phyloP scores from a whole-genome alignment of 2,113 vertebrate genomes.

The Corythornis vintsioides region DNA sequence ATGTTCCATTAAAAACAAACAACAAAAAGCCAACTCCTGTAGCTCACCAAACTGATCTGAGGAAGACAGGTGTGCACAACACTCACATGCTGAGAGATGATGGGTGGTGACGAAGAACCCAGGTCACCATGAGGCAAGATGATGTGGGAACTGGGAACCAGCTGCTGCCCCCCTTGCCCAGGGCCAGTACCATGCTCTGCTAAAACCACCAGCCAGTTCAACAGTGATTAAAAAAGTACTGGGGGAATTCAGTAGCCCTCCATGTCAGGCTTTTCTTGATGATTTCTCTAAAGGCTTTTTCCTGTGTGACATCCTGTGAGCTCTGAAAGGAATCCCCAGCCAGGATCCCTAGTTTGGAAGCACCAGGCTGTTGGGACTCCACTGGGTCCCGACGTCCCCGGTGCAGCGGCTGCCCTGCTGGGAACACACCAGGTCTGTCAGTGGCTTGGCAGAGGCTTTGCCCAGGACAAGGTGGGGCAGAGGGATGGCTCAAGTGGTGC shows the following conservation, averaged over 20 bases:
- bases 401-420: neutral
- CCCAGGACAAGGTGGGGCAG: neutral
- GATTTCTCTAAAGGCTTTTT: neutral
- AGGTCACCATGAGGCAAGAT: neutral
- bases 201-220: neutral
- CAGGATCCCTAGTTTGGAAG: neutral
- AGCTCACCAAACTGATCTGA: neutral
- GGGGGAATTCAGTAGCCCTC: neutral
- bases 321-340: neutral
- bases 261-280: neutral
- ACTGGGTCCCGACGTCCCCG: neutral
- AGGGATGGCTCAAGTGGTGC: neutral
- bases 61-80: neutral
- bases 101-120: neutral
- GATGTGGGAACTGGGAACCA: neutral
- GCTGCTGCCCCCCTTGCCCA: neutral
- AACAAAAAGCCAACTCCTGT: neutral
- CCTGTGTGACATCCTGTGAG: neutral
- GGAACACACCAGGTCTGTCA: neutral
- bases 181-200: conserved; percentile 23
- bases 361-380: neutral
- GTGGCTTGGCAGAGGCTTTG: neutral
- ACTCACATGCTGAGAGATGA: conserved; percentile 23
- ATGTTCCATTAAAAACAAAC: conserved; percentile 5
- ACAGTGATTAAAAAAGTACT: neutral